Base-by-base conservation (phyloP, 1,140 invertebrate genomes). In the Charaxes varanes region DNA sequence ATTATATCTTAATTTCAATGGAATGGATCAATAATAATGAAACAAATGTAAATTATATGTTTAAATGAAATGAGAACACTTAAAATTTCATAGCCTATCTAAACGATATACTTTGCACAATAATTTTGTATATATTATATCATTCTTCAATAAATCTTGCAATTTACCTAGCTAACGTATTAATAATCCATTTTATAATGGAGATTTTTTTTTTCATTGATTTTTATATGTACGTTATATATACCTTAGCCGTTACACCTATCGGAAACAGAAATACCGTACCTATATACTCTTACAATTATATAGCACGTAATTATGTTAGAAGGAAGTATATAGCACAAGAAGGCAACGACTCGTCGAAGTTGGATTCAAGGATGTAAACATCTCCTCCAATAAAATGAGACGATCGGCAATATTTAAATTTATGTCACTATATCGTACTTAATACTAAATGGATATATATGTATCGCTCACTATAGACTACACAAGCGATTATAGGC, bases 41-140 rank as follows among this genome's bases (percentile, higher is more conserved):
- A 60, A 64, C 21, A 21, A 43, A 55, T 55, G 28, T 28, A 49
- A 53, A 55, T 27, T 17, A 47, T 34, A 32, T 4, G 10, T 14
- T 31, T 8, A 17, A 46, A 46, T 30, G 12, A 30, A 50, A 33
- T 21, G 8, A 19, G 38, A 59, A 69, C 53, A 63, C 49, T 49
- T 55, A 63, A 62, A 66, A 66, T 72, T 79, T 72, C 52, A 74
- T 76, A 78, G 50, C 73, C 76, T 80, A 80, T 76, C 76, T 80
- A 67, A 57, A 64, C 53, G 52, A 76, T 64, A 62, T 60, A 54
- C 28, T 60, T 62, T 56, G 53, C 61, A 61, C 53, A 66, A 64
- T 64, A 65, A 61, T 57, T 61, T 74, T 71, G 59, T 72, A 67
- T 76, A 68, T 72, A 72, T 68, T 66, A 67, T 72, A 64, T 69